Percentiles rank a stretch among this genome's conserved stretches.
Evolutionary conservation across 2,888 invertebrate genomes (phyloP).

Genomic region (Diabrotica balteata): DNA sequence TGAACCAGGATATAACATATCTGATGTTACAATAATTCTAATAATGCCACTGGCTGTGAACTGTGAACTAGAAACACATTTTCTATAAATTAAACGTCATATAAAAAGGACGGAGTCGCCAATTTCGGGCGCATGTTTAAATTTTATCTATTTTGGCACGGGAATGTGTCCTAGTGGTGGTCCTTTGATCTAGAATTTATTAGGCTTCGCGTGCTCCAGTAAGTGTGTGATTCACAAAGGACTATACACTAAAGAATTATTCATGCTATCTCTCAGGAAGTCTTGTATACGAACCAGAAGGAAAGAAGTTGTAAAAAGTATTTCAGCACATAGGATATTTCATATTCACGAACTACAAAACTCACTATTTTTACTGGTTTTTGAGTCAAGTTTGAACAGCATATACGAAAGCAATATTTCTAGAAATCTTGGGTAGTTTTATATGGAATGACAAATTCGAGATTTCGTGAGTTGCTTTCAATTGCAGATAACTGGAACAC

Average conservation of each 20-base stretch:
- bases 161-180: conserved; percentile 14
- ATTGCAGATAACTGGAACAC: too few species aligned
- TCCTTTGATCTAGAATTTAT: conserved; percentile 35
- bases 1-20: too few species aligned
- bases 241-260: conserved; percentile 16
- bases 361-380: neutral
- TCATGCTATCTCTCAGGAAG: conserved; percentile 16
- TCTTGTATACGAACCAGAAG: neutral
- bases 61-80: neutral
- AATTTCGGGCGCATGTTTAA: conserved; percentile 10
- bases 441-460: too few species aligned
- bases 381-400: neutral
- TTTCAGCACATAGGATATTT: neutral
- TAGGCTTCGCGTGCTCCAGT: conserved; percentile 20
- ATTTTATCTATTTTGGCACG: conserved; percentile 19
- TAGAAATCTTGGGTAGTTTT: too few species aligned
- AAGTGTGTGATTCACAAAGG: conserved; percentile 32
- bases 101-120: conserved; percentile 1
- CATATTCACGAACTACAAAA: neutral
- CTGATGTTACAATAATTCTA: too few species aligned
- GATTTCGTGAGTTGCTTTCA: too few species aligned
- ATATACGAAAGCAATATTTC: too few species aligned
- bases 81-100: conserved; percentile 12
- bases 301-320: neutral
- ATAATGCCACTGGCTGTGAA: too few species aligned